These are phyloP conservation scores for Anthoscopus minutus DNA, from an alignment of 2,113 vertebrate genomes.

Conservation along the genomic window DNA sequence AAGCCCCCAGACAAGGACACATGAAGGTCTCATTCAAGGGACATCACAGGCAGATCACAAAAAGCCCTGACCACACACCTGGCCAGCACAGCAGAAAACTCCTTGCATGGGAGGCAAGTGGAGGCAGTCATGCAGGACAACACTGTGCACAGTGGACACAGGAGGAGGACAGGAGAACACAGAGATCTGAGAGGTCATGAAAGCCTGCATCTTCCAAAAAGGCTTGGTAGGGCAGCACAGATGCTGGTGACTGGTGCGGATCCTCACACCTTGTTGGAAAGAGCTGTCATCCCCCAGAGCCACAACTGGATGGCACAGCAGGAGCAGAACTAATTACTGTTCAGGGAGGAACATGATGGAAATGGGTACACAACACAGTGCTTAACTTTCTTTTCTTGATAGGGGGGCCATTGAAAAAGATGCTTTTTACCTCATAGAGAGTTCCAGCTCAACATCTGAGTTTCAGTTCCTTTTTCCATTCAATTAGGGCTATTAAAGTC, in stretches of 20 bases:
- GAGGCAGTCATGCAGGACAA: background rate
- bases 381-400: background rate
- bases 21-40: accelerated
- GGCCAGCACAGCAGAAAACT: background rate
- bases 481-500: slow-evolving; percentile 34
- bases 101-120: background rate
- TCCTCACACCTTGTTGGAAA: background rate
- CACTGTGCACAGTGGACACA: background rate
- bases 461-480: slow-evolving; percentile 9
- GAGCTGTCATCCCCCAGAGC: background rate
- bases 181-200: background rate
- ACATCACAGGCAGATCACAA: background rate
- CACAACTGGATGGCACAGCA: background rate
- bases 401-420: background rate
- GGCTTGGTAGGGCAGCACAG: accelerated
- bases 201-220: background rate
- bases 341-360: background rate
- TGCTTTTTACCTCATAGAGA: background rate
- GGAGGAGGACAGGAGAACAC: no score
- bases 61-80: accelerated
- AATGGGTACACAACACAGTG: background rate
- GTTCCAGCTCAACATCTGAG: background rate
- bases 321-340: background rate
- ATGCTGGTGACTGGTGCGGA: background rate
- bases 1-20: background rate